These are phyloP conservation scores for Drosophila serrata DNA, from an alignment of 1,140 invertebrate genomes.

Conservation along the genomic window DNA sequence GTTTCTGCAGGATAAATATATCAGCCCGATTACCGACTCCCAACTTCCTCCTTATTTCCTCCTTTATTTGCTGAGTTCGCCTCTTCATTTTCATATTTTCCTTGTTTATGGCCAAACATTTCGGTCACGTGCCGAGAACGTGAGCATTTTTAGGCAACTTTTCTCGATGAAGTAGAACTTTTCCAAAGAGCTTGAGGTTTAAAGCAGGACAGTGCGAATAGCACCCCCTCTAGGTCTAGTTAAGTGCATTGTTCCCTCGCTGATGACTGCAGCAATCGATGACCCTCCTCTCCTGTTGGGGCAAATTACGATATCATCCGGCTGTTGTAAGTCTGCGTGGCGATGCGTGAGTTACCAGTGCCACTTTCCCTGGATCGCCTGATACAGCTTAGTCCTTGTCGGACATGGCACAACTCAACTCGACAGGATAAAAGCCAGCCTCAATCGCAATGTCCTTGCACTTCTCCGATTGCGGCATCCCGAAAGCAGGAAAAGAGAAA, in stretches of 20 bases:
- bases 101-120: slow-evolving; percentile 76
- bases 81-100: slow-evolving; percentile 76
- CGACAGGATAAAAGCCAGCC: slow-evolving; percentile 13
- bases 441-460: background rate
- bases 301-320: slow-evolving; percentile 22
- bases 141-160: slow-evolving; percentile 74
- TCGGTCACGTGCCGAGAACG: slow-evolving; percentile 67
- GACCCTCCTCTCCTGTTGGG: slow-evolving; percentile 7
- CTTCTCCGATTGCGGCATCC: slow-evolving; percentile 13
- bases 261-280: slow-evolving; percentile 53
- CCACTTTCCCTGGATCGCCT: slow-evolving; percentile 17
- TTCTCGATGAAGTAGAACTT: slow-evolving; percentile 26
- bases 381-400: slow-evolving; percentile 34
- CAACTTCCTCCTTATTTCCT: slow-evolving; percentile 34
- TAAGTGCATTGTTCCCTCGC: slow-evolving; percentile 49
- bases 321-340: slow-evolving; percentile 33
- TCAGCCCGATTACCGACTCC: slow-evolving; percentile 63
- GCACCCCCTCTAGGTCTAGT: slow-evolving; percentile 5
- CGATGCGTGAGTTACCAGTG: slow-evolving; percentile 22
- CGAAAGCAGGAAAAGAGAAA: no score
- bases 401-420: slow-evolving; percentile 9
- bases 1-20: slow-evolving; percentile 56
- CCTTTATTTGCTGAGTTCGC: slow-evolving; percentile 24
- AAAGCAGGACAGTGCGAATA: background rate
- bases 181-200: no score